These are phyloP conservation scores for Notodonta ziczac DNA, from an alignment of 2,888 invertebrate species.

Conservation along the genomic window DNA sequence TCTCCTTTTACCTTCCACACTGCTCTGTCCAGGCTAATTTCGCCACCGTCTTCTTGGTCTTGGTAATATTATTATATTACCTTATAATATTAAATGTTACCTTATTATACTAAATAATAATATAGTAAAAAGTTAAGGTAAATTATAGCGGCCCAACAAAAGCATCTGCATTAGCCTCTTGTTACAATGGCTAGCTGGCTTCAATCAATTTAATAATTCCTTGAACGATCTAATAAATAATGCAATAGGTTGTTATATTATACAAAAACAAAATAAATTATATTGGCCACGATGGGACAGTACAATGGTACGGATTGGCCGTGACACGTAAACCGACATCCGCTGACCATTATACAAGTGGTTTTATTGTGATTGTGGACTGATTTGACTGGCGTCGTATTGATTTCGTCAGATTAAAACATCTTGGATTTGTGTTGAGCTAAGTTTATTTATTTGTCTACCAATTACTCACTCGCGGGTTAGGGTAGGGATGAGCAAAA, in stretches of 20 bases:
- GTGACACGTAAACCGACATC: conserved; percentile 49
- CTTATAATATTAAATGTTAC: no score
- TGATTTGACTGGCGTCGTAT: conserved; percentile 21
- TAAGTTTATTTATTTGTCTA: no score
- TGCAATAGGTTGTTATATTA: conserved; percentile 1
- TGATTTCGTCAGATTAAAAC: conserved; percentile 26
- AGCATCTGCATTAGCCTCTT: no score
- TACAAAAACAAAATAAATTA: conserved; percentile 3
- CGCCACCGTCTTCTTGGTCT: no score
- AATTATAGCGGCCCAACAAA: no score
- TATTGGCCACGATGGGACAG: conserved; percentile 25
- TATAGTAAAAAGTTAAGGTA: no score
- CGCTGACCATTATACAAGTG: conserved; percentile 38
- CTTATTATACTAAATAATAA: no score
- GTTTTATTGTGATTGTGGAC: conserved; percentile 33
- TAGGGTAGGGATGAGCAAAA: no score
- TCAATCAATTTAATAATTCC: background rate
- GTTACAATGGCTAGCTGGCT: background rate
- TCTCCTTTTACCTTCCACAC: no score
- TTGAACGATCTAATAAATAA: conserved; percentile 2
- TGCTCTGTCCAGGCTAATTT: no score
- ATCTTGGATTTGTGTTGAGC: conserved; percentile 9
- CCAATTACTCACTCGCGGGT: no score
- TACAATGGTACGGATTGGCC: conserved; percentile 41
- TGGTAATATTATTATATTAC: no score